Conservation (phyloP, 1,140 invertebrate species). For the Bombus ignitus region DNA sequence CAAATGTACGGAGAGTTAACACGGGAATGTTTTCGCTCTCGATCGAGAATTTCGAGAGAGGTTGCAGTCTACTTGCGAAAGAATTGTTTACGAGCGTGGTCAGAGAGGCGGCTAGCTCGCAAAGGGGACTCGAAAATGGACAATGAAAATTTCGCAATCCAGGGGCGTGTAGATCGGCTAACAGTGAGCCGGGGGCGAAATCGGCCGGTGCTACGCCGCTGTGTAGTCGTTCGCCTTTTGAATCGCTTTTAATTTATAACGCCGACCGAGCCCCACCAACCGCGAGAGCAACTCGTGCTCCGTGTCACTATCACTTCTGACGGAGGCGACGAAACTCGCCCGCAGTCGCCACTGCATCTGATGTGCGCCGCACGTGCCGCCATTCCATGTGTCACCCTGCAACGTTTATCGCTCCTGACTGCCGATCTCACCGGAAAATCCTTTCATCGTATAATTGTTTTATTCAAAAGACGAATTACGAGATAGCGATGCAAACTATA, state of each 20-base stretch:
- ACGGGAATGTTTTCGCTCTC: background rate
- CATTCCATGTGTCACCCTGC: background rate
- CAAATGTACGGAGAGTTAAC: background rate
- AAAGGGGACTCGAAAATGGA: conserved; percentile 20
- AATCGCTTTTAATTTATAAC: conserved; percentile 41
- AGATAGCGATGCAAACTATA: background rate
- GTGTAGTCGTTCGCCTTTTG: conserved; percentile 38
- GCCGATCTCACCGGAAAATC: background rate
- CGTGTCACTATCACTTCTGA: conserved; percentile 47
- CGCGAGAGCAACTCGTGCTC: conserved; percentile 22
- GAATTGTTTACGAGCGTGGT: conserved; percentile 1
- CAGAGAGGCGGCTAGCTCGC: background rate
- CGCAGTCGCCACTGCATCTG: conserved; percentile 16
- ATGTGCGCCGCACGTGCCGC: conserved; percentile 38
- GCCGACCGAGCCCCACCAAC: conserved; percentile 12
- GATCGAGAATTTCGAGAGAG: background rate
- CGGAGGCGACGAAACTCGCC: conserved; percentile 36
- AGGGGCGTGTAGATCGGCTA: conserved; percentile 22
- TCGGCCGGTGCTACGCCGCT: conserved; percentile 25
- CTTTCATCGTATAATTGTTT: background rate
- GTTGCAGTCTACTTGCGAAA: background rate
- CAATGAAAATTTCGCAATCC: conserved; percentile 37
- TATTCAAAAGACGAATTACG: background rate
- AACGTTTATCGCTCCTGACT: background rate
- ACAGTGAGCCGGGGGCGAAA: conserved; percentile 13